Percentiles rank a stretch among this genome's conserved stretches.
Evolutionary conservation across 1,140 invertebrate genomes (phyloP).

Genomic region (Eciton burchellii): DNA sequence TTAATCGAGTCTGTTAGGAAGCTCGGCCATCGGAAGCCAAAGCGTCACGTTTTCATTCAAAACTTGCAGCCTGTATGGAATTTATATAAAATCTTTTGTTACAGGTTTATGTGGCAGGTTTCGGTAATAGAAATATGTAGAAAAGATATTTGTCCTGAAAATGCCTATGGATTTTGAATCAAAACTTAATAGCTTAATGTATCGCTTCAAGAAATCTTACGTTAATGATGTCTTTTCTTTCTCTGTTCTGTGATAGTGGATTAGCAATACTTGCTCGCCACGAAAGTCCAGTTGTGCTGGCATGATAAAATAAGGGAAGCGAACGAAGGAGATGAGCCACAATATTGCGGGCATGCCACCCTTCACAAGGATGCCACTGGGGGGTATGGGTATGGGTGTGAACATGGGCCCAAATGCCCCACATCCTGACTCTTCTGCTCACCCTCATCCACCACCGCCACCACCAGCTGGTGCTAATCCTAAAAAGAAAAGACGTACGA

Average conservation of each 20-base stretch:
- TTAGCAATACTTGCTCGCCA: slow-evolving; percentile 59
- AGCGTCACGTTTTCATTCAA: too few relatives aligned
- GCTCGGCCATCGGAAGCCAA: too few relatives aligned
- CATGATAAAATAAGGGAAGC: slow-evolving; percentile 83
- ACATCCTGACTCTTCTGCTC: slow-evolving; percentile 86
- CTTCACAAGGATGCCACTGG: slow-evolving; percentile 85
- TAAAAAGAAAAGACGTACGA: slow-evolving; percentile 88
- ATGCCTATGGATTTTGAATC: too few relatives aligned
- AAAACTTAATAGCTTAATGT: not conserved
- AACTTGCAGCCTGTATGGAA: too few relatives aligned
- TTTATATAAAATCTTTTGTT: too few relatives aligned
- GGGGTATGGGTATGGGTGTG: slow-evolving; percentile 85
- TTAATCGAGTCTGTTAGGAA: too few relatives aligned
- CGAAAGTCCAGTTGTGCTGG: slow-evolving; percentile 74
- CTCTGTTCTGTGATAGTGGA: slow-evolving; percentile 41
- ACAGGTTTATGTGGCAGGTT: too few relatives aligned
- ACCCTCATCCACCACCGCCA: slow-evolving; percentile 84
- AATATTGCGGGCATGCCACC: slow-evolving; percentile 86
- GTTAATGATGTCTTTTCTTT: not conserved
- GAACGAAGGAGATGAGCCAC: slow-evolving; percentile 84
- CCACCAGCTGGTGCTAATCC: slow-evolving; percentile 86
- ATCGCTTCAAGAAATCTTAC: not conserved
- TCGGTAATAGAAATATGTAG: too few relatives aligned
- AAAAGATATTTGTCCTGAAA: too few relatives aligned
- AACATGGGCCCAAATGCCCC: slow-evolving; percentile 82